Evolutionary conservation across 2,797 vertebrate genomes (phyloP).

Genomic region (Characodon lateralis): DNA sequence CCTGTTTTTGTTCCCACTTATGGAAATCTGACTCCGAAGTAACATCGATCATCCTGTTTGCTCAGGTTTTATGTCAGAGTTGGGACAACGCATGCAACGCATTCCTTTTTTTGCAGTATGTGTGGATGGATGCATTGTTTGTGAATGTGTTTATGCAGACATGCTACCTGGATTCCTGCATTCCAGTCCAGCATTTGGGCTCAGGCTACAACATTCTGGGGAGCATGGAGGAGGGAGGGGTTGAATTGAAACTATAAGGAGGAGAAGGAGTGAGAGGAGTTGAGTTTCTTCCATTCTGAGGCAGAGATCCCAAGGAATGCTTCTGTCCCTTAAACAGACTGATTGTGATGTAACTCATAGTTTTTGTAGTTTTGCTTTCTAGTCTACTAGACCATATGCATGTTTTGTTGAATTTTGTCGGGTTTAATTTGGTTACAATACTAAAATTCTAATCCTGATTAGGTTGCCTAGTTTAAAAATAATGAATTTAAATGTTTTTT

Average conservation of each 20-base stretch:
- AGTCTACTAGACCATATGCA: neutral
- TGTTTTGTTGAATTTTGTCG: neutral
- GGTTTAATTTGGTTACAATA: neutral
- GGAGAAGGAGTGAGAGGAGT: slow-evolving; percentile 51
- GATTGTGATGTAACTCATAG: slow-evolving; percentile 42
- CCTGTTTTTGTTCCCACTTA: slow-evolving; percentile 9
- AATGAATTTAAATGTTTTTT: neutral
- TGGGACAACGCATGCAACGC: slow-evolving; percentile 22
- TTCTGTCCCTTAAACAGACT: slow-evolving; percentile 57
- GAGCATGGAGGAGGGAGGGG: slow-evolving; percentile 44
- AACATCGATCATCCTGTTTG: slow-evolving; percentile 20
- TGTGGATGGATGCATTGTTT: slow-evolving; percentile 33
- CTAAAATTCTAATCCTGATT: neutral
- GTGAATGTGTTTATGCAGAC: slow-evolving; percentile 29
- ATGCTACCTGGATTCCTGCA: slow-evolving; percentile 78
- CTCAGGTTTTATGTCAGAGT: slow-evolving; percentile 26
- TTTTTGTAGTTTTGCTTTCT: neutral
- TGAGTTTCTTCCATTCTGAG: slow-evolving; percentile 47
- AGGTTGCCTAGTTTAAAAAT: neutral
- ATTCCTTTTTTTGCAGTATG: slow-evolving; percentile 28
- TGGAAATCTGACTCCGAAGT: slow-evolving; percentile 14
- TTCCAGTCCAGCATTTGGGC: slow-evolving; percentile 68
- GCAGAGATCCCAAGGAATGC: slow-evolving; percentile 49
- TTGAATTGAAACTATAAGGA: slow-evolving; percentile 26
- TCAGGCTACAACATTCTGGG: slow-evolving; percentile 68